phyloP scores from a whole-genome alignment of 2,888 invertebrate genomes.

The Germaria angustata region DNA sequence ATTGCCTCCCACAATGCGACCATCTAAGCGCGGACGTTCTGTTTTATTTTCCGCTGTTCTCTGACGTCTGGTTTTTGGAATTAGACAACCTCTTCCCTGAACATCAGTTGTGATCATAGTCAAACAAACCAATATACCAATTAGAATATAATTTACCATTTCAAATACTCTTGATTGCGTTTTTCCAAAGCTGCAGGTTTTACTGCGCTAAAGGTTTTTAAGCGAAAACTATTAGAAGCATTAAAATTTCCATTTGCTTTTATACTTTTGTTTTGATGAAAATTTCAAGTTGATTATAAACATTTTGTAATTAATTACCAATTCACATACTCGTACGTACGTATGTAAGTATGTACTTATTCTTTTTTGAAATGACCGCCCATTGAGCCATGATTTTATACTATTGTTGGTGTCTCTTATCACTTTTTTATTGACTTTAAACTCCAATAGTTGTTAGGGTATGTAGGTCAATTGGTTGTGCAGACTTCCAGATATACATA shows the following conservation, averaged over 20 bases:
- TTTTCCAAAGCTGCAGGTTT: neutral
- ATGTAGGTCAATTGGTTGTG: slow-evolving; percentile 44
- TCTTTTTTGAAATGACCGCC: slow-evolving; percentile 54
- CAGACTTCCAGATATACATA: slow-evolving; percentile 24
- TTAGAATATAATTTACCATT: slow-evolving; percentile 21
- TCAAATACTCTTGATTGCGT: neutral
- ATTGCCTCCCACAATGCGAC: slow-evolving; percentile 79
- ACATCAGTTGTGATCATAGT: neutral
- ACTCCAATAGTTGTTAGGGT: slow-evolving; percentile 33
- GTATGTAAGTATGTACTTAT: neutral
- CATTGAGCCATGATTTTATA: slow-evolving; percentile 43
- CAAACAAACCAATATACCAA: neutral
- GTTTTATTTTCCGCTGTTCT: slow-evolving; percentile 12
- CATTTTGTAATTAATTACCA: slow-evolving; percentile 27
- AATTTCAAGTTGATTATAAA: slow-evolving; percentile 25
- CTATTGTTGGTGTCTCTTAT: slow-evolving; percentile 26
- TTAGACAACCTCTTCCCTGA: slow-evolving; percentile 44
- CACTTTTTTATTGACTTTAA: slow-evolving; percentile 63
- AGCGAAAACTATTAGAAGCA: slow-evolving; percentile 38
- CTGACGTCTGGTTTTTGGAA: slow-evolving; percentile 31
- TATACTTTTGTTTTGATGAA: slow-evolving; percentile 34
- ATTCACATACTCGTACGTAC: neutral
- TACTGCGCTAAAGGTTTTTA: neutral
- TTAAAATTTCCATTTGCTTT: slow-evolving; percentile 27
- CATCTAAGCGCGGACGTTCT: slow-evolving; percentile 76